Evolutionary conservation across 1,140 invertebrate genomes (phyloP).

Genomic region (Artemia franciscana): DNA sequence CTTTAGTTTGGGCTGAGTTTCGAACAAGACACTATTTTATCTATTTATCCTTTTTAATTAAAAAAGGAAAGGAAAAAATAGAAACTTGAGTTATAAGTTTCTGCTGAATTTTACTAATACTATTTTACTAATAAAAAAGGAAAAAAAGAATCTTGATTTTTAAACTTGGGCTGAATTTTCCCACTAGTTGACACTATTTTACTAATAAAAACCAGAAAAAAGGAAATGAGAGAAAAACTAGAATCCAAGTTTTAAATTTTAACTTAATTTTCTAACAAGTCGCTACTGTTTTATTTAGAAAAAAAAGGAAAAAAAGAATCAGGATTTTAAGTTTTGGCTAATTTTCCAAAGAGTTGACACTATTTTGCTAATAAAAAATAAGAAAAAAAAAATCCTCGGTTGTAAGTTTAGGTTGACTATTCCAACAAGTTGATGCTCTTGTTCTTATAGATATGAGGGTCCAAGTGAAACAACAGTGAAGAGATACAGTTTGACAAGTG

Average conservation of each 20-base stretch:
- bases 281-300: background rate
- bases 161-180: background rate
- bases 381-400: background rate
- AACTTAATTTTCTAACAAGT: too few relatives aligned
- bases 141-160: background rate
- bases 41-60: too few relatives aligned
- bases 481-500: constrained; percentile 36
- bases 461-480: constrained; percentile 2
- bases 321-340: constrained; percentile 3
- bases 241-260: too few relatives aligned
- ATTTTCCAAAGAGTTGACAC: constrained; percentile 3
- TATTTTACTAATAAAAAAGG: constrained; percentile 8
- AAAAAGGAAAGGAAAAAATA: too few relatives aligned
- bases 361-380: background rate
- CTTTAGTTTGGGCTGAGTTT: background rate
- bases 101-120: constrained; percentile 20
- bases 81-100: constrained; percentile 10
- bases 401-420: background rate
- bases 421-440: too few relatives aligned
- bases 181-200: background rate
- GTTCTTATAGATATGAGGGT: constrained; percentile 3
- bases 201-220: too few relatives aligned
- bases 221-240: too few relatives aligned
- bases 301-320: too few relatives aligned
- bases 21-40: too few relatives aligned